A percentile compares a stretch with the other conserved stretches of the same genome.
Conservation (phyloP, 2,888 invertebrate genomes). For the Ptychoptera contaminata region DNA sequence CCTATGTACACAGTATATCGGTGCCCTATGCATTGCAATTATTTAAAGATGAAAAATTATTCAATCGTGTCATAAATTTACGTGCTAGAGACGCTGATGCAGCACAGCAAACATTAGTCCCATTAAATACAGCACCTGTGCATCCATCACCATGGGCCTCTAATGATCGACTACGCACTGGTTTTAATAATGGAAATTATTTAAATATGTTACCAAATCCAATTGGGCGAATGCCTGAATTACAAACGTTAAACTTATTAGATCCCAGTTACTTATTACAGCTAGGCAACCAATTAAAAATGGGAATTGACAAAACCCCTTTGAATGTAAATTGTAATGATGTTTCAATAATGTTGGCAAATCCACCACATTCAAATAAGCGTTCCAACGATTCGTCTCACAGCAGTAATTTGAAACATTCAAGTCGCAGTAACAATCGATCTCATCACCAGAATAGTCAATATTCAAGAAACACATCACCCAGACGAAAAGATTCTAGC, state of each 20-base stretch:
- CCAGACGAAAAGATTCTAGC: background rate
- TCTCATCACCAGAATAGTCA: background rate
- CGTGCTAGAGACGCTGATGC: conserved; percentile 21
- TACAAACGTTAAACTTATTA: no score
- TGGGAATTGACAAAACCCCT: no score
- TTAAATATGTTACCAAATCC: no score
- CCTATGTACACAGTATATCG: conserved; percentile 52
- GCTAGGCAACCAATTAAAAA: no score
- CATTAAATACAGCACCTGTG: background rate
- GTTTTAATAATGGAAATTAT: background rate
- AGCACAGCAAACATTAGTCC: background rate
- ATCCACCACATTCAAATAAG: no score
- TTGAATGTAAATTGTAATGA: no score
- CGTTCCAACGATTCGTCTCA: background rate
- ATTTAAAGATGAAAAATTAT: conserved; percentile 48
- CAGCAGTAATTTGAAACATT: background rate
- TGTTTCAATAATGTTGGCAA: no score
- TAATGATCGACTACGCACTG: background rate
- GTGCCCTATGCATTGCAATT: conserved; percentile 53
- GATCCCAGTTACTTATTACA: no score
- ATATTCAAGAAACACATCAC: background rate
- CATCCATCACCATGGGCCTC: background rate
- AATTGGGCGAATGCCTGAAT: no score
- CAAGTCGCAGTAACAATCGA: background rate
- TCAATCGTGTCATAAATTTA: conserved; percentile 36